phyloP scores from a whole-genome alignment of 2,113 vertebrate species.

The Litocranius walleri region DNA sequence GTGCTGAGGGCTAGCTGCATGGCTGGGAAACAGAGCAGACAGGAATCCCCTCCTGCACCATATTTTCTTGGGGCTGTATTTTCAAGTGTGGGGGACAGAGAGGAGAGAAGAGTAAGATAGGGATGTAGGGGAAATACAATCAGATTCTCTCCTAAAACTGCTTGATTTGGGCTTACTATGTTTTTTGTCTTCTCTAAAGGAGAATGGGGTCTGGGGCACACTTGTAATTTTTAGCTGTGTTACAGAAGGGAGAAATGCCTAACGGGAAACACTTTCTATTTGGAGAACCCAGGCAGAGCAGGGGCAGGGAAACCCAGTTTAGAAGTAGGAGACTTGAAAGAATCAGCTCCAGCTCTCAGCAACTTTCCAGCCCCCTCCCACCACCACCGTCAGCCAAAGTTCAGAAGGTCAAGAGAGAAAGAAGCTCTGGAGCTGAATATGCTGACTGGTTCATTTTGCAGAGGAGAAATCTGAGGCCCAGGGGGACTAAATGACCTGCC shows the following conservation, averaged over 20 bases:
- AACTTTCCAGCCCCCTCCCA: background rate
- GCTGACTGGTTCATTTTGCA: background rate
- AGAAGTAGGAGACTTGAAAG: background rate
- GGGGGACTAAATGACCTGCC: background rate
- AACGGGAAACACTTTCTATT: background rate
- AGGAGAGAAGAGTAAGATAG: background rate
- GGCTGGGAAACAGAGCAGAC: background rate
- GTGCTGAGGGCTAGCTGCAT: background rate
- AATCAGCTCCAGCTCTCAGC: background rate
- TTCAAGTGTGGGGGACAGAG: background rate
- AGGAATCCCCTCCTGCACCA: background rate
- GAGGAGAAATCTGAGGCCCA: background rate
- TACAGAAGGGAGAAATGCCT: background rate
- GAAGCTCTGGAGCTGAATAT: background rate
- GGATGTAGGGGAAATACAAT: fast-evolving
- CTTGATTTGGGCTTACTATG: background rate
- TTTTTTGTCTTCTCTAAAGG: background rate
- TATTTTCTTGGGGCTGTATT: background rate
- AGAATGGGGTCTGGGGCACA: background rate
- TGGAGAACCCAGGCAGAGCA: background rate
- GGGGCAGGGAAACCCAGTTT: background rate
- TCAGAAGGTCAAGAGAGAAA: background rate
- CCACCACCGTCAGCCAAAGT: fast-evolving
- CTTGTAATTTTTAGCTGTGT: background rate
- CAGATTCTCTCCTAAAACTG: background rate